Conservation (phyloP, 2,113 vertebrate species). For the Microtus richardsoni region DNA sequence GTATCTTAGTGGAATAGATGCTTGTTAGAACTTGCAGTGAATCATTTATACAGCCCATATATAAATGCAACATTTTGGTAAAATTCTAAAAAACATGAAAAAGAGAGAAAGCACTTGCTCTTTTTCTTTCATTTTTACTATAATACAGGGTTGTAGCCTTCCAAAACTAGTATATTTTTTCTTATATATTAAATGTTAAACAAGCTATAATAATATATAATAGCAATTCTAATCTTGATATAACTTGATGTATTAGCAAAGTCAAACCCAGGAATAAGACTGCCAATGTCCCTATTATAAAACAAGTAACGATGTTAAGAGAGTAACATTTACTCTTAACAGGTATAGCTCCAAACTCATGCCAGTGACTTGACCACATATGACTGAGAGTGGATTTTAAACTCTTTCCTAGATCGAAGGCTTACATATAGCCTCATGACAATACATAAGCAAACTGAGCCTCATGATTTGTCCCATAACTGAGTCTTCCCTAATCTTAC, state of each 20-base stretch:
- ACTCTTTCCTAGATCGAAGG: not conserved
- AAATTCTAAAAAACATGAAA: not conserved
- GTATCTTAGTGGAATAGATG: not conserved
- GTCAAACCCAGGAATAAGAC: not conserved
- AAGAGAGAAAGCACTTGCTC: not conserved
- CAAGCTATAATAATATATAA: not conserved
- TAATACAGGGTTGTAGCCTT: not conserved
- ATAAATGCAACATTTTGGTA: not conserved
- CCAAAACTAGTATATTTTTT: not conserved
- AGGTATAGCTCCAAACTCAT: not conserved
- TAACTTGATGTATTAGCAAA: not conserved
- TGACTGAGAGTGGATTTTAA: not conserved
- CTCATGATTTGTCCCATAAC: not conserved
- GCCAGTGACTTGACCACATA: not conserved
- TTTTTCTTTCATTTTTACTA: not conserved
- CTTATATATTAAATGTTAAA: not conserved
- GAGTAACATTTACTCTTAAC: not conserved
- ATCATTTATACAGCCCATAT: not conserved
- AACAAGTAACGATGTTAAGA: not conserved
- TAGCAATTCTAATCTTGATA: not conserved
- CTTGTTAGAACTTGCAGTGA: not conserved
- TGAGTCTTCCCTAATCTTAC: not conserved
- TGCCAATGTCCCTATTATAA: not conserved
- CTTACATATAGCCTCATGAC: not conserved
- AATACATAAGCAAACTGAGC: not conserved